Base-by-base conservation (phyloP, 2,888 invertebrate species). In the Neocrepidodera transversa region DNA sequence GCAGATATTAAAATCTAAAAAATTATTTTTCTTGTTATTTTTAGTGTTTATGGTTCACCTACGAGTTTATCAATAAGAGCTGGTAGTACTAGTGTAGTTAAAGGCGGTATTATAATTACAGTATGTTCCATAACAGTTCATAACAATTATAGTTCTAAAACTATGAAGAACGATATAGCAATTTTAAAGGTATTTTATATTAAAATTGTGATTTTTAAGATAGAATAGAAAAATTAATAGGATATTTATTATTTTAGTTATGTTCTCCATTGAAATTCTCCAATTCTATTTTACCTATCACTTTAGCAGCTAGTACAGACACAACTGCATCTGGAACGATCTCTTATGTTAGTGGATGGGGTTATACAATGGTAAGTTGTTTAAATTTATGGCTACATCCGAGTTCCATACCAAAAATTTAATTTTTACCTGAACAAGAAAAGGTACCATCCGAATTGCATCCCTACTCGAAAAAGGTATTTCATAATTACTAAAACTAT, bases 131-230 rank as follows among this genome's bases (percentile, higher is more conserved):
- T 55, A 6, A 17, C 17, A 11, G 11, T 28, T n/a, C 60, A 65
- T 28, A 18, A 52, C 20, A 55, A 57, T 5, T 65, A 57, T 38
- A 23, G 51, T 13, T 10, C 40, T 1, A 10, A 45, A 0, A 58
- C 53, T 10, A 65, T 63, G 54, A 54, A 62, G n/a, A 40, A 66
- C 17, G 69, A 69, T 43, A 60, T 69, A 18, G 64, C 67, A 1
- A 47, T 67, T 13, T 28, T 66, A 16, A 62, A 61, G 36, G 66
- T 64, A n/a, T n/a, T n/a, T n/a, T n/a, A n/a, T n/a, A n/a, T n/a
- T n/a, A n/a, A n/a, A n/a, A n/a, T n/a, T n/a, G n/a, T n/a, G n/a
- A n/a, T n/a, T n/a, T n/a, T n/a, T n/a, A n/a, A n/a, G n/a, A n/a
- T n/a, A n/a, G n/a, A n/a, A n/a, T n/a, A n/a, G n/a, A n/a, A n/a